These are phyloP conservation scores for Syrista parreyssii DNA, from an alignment of 2,888 invertebrate species.

Conservation along the genomic window DNA sequence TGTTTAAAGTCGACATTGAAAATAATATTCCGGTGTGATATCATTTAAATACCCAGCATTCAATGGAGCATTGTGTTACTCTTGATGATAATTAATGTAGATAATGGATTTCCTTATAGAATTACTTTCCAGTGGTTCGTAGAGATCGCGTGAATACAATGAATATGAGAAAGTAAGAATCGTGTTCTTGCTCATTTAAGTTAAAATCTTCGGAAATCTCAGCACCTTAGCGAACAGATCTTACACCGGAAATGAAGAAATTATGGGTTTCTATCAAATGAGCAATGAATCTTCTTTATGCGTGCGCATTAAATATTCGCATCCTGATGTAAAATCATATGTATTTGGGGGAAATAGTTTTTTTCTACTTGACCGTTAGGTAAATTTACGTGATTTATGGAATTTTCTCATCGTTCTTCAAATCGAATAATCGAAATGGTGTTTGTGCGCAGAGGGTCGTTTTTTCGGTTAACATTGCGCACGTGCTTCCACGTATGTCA, in stretches of 20 bases:
- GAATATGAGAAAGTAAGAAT: background rate
- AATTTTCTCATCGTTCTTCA: background rate
- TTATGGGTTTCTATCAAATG: background rate
- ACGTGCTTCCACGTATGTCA: conserved; percentile 17
- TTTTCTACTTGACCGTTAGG: too few relatives aligned
- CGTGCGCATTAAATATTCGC: background rate
- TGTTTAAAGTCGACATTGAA: background rate
- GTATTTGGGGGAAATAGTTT: background rate
- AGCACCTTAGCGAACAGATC: background rate
- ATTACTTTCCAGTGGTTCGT: background rate
- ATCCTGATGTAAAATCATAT: background rate
- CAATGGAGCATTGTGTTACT: background rate
- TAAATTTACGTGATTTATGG: background rate
- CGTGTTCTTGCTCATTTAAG: background rate
- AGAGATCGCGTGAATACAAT: background rate
- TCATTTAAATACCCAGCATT: background rate
- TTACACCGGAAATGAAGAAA: background rate
- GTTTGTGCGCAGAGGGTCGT: background rate
- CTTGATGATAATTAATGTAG: background rate
- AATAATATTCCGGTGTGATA: background rate
- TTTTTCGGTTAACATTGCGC: background rate
- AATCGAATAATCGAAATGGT: background rate
- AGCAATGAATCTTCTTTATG: background rate
- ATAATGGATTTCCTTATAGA: background rate
- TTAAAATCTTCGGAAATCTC: background rate